Percentiles rank a stretch among this genome's conserved stretches.
These are phyloP conservation scores for Crossaster papposus DNA, from an alignment of 53 echinoderm and acorn worm species.

Conservation along the genomic window DNA sequence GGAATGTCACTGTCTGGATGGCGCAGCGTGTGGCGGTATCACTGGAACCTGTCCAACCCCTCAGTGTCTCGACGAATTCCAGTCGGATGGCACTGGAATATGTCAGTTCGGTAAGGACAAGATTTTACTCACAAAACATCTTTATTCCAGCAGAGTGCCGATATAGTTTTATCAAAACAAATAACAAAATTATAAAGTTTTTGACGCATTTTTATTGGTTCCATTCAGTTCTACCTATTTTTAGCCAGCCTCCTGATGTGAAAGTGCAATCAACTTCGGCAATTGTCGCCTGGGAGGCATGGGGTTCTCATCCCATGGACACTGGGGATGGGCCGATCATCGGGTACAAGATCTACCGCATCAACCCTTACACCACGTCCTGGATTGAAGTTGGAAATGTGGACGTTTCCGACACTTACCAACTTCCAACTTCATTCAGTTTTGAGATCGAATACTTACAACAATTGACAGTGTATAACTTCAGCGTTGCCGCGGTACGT, in stretches of 20 bases:
- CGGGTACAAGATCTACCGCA: slow-evolving; percentile 39
- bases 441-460: slow-evolving; percentile 23
- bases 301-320: slow-evolving; percentile 37
- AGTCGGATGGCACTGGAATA: background rate
- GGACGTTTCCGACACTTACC: background rate
- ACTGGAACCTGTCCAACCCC: slow-evolving; percentile 5
- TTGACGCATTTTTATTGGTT: background rate
- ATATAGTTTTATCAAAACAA: background rate
- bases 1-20: slow-evolving; percentile 25
- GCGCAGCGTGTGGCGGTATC: background rate
- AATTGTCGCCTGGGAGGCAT: slow-evolving; percentile 55
- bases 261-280: background rate
- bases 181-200: background rate
- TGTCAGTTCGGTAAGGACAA: background rate
- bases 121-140: background rate
- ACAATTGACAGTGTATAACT: too few species aligned
- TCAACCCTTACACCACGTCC: too few species aligned
- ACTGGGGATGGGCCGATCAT: slow-evolving; percentile 67
- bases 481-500: slow-evolving; percentile 57
- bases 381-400: too few species aligned
- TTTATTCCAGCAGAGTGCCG: background rate
- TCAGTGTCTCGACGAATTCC: background rate
- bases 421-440: background rate
- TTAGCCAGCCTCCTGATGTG: slow-evolving; percentile 1
- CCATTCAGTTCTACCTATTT: slow-evolving; percentile 37